Evolutionary conservation across 2,797 vertebrate species (phyloP), one percentile per base, ranked within the genome.

Genomic region (Fistularia tabacaria): DNA sequence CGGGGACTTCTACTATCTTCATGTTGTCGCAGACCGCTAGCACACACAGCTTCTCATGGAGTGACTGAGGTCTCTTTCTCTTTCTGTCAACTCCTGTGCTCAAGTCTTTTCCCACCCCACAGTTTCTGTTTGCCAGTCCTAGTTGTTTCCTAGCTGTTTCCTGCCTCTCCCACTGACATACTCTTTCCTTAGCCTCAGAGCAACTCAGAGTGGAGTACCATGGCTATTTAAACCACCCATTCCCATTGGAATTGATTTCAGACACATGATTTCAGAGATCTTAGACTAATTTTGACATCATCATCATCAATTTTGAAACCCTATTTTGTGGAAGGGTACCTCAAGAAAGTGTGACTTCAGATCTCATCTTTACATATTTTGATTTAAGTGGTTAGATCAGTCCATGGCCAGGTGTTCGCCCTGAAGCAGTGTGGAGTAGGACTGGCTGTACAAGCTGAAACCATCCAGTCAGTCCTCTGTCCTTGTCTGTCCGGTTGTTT

Each of bases 41-140:
- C 93, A 94, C 93, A 94, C 96, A 98, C 94, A 97, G 94, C 93
- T 98, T 98, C 93, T 96, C 96, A 86, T 98, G 96, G 97, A 99
- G 91, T 93, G 95, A 98, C 93, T 97, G 95, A 99, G 96, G 97
- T 98, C 93, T 97, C 89, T 87, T 59, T 84, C 66, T 68, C 60
- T 61, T 64, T 72, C 68, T 81, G 40, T 88, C 63, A 83, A 48
- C 71, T 54, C 43, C 15, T 57, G 10, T 15, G 14, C 63, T 66
- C 36, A 49, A 45, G 46, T 61, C 52, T 71, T 69, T 71, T 14
- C 13, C 14, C 14, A 10, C 11, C 46, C 8, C 14, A 15, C 46
- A 10, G 36, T 9, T 61, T 64, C 46, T 72, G 59, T 74, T 64
- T 69, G 62, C 64, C 55, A 81, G 66, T 81, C 77, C 52, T 74